Evolutionary conservation across 1,140 invertebrate species (phyloP), one percentile per base, ranked within the genome.

Genomic region (Trypoxylus dichotomus): DNA sequence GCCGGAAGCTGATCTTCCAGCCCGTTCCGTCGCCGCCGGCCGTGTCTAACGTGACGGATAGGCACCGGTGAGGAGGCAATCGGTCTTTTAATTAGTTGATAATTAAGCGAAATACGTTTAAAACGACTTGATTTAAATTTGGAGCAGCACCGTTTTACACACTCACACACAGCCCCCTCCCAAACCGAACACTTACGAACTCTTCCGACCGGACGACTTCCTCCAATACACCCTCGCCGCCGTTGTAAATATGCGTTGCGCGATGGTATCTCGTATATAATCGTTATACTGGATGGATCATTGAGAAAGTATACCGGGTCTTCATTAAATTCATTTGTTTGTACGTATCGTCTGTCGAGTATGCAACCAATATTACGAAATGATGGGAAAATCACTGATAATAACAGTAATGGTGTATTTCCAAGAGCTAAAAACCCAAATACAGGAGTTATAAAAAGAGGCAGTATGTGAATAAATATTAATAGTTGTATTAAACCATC

Each of bases 71-170:
- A 82, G 78, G 37, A 78, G 78, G 74, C 80, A 80, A 83, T 81
- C 81, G 79, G 76, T 78, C 68, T 54, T 78, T 83, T 68, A 82
- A 83, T 82, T 83, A 79, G 79, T 79, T 80, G 79, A 80, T 83
- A 83, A 81, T 83, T 79, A 79, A 80, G 81, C 79, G 79, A 74
- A 83, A 83, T 81, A 78, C 80, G 77, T 83, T 83, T 83, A 83
- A 83, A 81, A 83, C 79, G 81, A 78, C 78, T 80, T 76, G 80
- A 81, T 83, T 83, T 82, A 80, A 83, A 83, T 83, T 83, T 83
- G 78, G 82, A 83, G 79, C 83, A 79, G 78, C 81, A 82, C 81
- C 80, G 79, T 75, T 74, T 78, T 78, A 71, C 74, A 72, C 68
- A 58, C 72, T 37, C 77, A 60, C 47, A 54, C 60, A 68, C 60